Conservation (phyloP, 2,113 vertebrate genomes). For the Sphyrna mokarran region DNA sequence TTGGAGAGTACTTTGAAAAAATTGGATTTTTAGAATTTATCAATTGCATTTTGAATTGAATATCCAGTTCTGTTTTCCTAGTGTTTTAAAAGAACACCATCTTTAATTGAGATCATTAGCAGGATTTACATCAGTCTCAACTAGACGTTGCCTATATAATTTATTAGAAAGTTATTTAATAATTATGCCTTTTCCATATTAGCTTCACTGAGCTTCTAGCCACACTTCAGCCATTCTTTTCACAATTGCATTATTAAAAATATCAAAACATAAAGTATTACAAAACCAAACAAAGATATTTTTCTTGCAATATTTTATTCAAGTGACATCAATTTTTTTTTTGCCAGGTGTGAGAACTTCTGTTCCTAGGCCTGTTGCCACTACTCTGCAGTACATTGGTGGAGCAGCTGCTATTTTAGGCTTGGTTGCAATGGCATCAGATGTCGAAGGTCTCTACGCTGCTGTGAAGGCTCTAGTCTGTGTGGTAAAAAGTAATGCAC, state of each 20-base stretch:
- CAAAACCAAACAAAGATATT: not conserved
- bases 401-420: slow-evolving; percentile 94
- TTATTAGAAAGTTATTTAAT: not conserved
- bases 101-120: not conserved
- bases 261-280: not conserved
- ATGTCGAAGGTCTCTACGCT: slow-evolving; percentile 93
- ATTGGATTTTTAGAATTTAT: not conserved
- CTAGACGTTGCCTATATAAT: not conserved
- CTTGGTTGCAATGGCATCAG: slow-evolving; percentile 94
- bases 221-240: not conserved
- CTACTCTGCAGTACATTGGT: slow-evolving; percentile 88
- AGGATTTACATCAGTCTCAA: not conserved
- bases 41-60: not conserved
- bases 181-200: not conserved
- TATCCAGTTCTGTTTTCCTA: not conserved
- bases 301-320: slow-evolving; percentile 3
- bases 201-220: not conserved
- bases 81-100: not conserved
- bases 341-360: slow-evolving; percentile 85
- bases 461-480: slow-evolving; percentile 96
- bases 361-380: slow-evolving; percentile 88
- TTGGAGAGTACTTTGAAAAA: not conserved
- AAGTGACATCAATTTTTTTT: slow-evolving; percentile 42
- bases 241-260: not conserved
- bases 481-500: slow-evolving; percentile 91